Evolutionary conservation across 2,113 vertebrate species (phyloP).

Genomic region (Malurus melanocephalus): DNA sequence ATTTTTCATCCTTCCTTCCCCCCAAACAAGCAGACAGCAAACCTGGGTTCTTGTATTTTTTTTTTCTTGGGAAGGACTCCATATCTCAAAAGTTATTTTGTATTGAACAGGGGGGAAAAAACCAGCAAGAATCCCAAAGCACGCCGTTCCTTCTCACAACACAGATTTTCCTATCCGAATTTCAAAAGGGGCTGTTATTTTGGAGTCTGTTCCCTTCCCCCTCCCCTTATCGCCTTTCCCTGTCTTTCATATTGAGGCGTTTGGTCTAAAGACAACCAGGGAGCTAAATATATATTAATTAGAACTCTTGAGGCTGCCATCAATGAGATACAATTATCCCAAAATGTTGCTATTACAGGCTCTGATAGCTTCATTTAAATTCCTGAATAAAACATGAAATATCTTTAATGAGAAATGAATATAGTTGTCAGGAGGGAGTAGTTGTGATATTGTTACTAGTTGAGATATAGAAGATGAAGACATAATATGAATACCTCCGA

Average conservation of each 20-base stretch:
- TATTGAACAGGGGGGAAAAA: not conserved
- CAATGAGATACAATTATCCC: constrained; percentile 82
- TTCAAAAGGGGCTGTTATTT: constrained; percentile 50
- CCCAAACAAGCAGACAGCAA: constrained; percentile 21
- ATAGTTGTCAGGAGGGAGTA: constrained; percentile 80
- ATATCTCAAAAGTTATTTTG: constrained; percentile 48
- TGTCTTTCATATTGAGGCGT: constrained; percentile 65
- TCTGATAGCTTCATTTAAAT: constrained; percentile 86
- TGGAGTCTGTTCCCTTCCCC: constrained; percentile 38
- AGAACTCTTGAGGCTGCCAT: constrained; percentile 82
- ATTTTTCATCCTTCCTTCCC: not conserved
- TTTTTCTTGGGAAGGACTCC: constrained; percentile 14
- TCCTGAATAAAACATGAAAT: constrained; percentile 88
- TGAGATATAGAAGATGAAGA: constrained; percentile 78
- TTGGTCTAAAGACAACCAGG: constrained; percentile 77
- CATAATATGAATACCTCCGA: constrained; percentile 74
- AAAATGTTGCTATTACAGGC: constrained; percentile 80
- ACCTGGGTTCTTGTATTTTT: not conserved
- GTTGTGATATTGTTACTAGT: constrained; percentile 76
- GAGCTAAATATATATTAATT: constrained; percentile 87
- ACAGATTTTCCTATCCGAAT: constrained; percentile 59
- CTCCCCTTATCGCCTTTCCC: constrained; percentile 36
- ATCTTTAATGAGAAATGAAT: constrained; percentile 84
- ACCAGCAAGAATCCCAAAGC: constrained; percentile 28
- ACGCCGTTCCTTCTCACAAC: constrained; percentile 14